Base-by-base conservation (phyloP, 2,888 invertebrate genomes). In the Ptilodon capucinus region DNA sequence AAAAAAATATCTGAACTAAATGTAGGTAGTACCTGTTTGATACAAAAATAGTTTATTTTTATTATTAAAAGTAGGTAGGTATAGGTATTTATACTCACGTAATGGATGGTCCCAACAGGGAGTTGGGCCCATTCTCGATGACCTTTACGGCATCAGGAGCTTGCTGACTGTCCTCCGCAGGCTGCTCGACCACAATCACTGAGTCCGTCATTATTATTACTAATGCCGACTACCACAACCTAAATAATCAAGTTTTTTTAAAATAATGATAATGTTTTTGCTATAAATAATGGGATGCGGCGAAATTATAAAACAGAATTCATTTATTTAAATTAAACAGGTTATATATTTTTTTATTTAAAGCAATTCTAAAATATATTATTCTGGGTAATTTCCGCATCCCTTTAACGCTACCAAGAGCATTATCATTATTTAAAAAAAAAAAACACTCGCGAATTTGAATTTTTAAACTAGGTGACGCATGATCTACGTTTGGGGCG, bases 191-290 rank as follows among this genome's bases (percentile, higher is more conserved):
- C 69, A 83, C 81, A 64, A 71, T 72, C 79, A 86, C 85, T 59
- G 83, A 71, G 55, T 77, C 76, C 61, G 81, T 75, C 89, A 87
- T 88, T 68, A 63, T 76, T 44, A 42, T 28, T 52, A 59, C 48
- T 48, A 54, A 48, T 48, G 45, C 57, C 54, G 63, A 46, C 51
- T 51, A 55, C 32, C 64, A 60, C 67, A 57, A 64, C 65, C 75
- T 75, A 69, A 54, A 51, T 23, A 23, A 6, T 6, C 23, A 7
- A 7, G 23, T 0, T 23, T 23, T 23, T 23, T 23, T 23, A 23
- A 23, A 5, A 23, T 23, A 23, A 23, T n/a, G n/a, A n/a, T n/a
- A n/a, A n/a, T n/a, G n/a, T n/a, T n/a, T n/a, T n/a, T n/a, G n/a
- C n/a, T n/a, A n/a, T n/a, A n/a, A n/a, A n/a, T n/a, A n/a, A n/a